These are phyloP conservation scores for Danaus plexippus DNA, from an alignment of 1,140 invertebrate genomes.

Conservation along the genomic window DNA sequence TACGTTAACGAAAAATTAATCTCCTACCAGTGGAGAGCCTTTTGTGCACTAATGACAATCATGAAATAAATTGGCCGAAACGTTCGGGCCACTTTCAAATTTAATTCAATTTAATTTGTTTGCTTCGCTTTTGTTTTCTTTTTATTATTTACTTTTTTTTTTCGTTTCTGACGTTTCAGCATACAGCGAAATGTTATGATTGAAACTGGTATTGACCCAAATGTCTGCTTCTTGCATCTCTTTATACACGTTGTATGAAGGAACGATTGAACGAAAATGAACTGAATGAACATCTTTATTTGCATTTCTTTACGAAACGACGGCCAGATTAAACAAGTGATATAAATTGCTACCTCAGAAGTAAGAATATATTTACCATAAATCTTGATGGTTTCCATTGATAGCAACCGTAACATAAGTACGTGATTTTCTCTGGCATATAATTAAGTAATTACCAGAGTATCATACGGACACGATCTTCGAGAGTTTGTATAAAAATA, in stretches of 20 bases:
- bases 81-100: conserved; percentile 27
- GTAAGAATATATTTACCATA: conserved; percentile 16
- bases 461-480: conserved; percentile 4
- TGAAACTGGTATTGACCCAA: neutral
- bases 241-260: neutral
- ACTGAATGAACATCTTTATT: neutral
- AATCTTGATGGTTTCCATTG: conserved; percentile 19
- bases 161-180: neutral
- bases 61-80: conserved; percentile 29
- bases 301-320: neutral
- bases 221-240: neutral
- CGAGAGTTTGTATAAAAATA: too few relatives aligned
- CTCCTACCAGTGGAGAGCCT: conserved; percentile 14
- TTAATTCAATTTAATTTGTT: conserved; percentile 21
- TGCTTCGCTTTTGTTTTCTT: conserved; percentile 16
- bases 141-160: conserved; percentile 14
- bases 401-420: conserved; percentile 14
- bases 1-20: conserved; percentile 29
- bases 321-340: conserved; percentile 5
- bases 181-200: too few relatives aligned
- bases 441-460: conserved; percentile 20
- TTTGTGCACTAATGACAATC: conserved; percentile 29
- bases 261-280: neutral
- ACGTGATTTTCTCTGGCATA: conserved; percentile 15
- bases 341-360: neutral